These are phyloP conservation scores for Meloidogyne hapla DNA, from an alignment of 1,140 invertebrate species.

Conservation along the genomic window DNA sequence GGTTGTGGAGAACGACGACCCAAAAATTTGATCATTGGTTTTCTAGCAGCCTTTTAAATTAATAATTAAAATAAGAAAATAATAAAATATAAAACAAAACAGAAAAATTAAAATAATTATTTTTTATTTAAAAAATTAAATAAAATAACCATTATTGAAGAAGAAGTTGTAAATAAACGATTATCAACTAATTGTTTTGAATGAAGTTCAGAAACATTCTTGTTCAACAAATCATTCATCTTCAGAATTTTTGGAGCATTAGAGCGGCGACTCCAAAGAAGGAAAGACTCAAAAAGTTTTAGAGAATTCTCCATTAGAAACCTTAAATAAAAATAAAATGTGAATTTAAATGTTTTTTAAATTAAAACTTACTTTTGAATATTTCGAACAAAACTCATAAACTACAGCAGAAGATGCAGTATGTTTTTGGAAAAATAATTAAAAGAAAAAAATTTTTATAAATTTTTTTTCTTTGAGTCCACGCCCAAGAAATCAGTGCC, in stretches of 20 bases:
- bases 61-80: constrained; percentile 28
- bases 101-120: too few species aligned
- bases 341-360: neutral
- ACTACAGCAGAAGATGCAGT: neutral
- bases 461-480: too few species aligned
- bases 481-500: too few species aligned
- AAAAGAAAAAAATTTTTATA: too few species aligned
- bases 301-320: neutral
- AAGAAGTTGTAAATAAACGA: neutral
- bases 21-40: constrained; percentile 56
- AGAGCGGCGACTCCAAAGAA: neutral
- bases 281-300: neutral
- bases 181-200: neutral
- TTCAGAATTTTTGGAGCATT: neutral
- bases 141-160: neutral
- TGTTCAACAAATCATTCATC: neutral
- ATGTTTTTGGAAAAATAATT: too few species aligned
- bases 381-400: neutral
- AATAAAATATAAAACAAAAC: neutral
- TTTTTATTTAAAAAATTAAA: too few species aligned
- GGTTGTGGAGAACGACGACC: constrained; percentile 38
- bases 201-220: neutral
- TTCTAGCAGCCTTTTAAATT: constrained; percentile 9
- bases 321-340: neutral
- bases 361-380: neutral